A percentile compares a stretch with the other conserved stretches of the same genome.
phyloP scores from a whole-genome alignment of 2,113 vertebrate species.

The Lipophrys pholis region DNA sequence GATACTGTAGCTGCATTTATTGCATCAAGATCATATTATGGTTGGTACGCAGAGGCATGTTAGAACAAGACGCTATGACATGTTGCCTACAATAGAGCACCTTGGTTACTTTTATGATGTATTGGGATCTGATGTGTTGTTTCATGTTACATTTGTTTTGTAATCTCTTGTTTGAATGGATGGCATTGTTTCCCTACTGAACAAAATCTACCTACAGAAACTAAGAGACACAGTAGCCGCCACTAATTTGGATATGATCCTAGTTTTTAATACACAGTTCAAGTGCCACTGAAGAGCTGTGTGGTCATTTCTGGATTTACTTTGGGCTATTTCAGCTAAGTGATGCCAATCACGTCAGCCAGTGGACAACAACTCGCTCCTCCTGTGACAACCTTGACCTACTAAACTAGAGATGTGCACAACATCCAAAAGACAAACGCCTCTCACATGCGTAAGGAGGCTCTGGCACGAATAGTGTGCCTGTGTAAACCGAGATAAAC shows the following conservation, averaged over 20 bases:
- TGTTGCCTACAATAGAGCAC: too few species aligned
- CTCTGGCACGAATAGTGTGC: background rate
- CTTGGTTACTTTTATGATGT: too few species aligned
- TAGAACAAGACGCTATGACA: background rate
- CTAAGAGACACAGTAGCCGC: too few species aligned
- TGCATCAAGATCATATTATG: background rate
- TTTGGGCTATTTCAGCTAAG: constrained; percentile 11
- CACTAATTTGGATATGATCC: too few species aligned
- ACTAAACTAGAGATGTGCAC: constrained; percentile 37
- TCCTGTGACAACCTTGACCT: constrained; percentile 64
- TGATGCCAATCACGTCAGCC: constrained; percentile 35
- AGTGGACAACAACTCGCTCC: constrained; percentile 41
- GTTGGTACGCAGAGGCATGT: background rate
- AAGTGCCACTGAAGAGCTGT: too few species aligned
- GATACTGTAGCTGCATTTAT: background rate
- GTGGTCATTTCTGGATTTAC: background rate
- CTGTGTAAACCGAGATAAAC: background rate
- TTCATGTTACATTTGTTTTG: too few species aligned
- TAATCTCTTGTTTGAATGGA: too few species aligned
- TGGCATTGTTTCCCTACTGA: too few species aligned
- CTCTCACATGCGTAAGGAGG: constrained; percentile 22
- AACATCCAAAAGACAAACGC: constrained; percentile 33
- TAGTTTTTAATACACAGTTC: too few species aligned
- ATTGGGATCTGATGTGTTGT: too few species aligned
- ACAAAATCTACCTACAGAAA: too few species aligned